Evolutionary conservation across 2,113 vertebrate genomes (phyloP), one percentile per base, ranked within the genome.

Genomic region (Salvator merianae): DNA sequence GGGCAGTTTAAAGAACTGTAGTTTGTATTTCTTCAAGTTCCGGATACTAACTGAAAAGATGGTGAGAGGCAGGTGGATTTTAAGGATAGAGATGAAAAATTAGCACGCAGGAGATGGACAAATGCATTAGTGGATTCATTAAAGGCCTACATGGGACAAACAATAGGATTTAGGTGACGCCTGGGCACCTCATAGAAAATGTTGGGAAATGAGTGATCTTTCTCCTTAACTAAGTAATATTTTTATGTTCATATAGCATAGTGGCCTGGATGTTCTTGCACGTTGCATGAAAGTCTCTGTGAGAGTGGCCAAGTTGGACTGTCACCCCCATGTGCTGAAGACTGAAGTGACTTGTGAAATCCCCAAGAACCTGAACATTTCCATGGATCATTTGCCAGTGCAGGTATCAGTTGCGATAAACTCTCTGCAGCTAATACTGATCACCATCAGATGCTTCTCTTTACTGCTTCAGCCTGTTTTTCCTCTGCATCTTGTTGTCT

Each of bases 311-410:
- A 97, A 95, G n/a, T 90, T 84, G 38, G 93, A 96, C 88, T 99
- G 98, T 93, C 95, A 96, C 62, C 96, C 97, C 32, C 96, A 93
- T 30, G 94, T 99, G 87, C 92, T 97, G 92, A 97, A 97, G 53
- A 97, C 97, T 0, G 95, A 98, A 88, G 97, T 99, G 85, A 96
- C 95, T 1, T 99, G 98, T 89, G 96, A 95, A 66, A 95, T 99
- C 85, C 97, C 98, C 50, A 95, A 91, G 9, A 92, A 96, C 74
- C 85, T 98, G 88, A 93, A 16, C 40, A 94, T 98, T 79, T 95
- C 96, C 79, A 81, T 83, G 0, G 79, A 94, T 0, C 97, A 97
- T 0, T 92, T 95, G 7, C 93, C 93, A 1, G 94, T 98, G 76
- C 93, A 97, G 97, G 98, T 99, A 94, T 50, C 77, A 38, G 40